These are phyloP conservation scores for Drosophila sp. DNA, from an alignment of 1,140 invertebrate genomes.

Conservation along the genomic window DNA sequence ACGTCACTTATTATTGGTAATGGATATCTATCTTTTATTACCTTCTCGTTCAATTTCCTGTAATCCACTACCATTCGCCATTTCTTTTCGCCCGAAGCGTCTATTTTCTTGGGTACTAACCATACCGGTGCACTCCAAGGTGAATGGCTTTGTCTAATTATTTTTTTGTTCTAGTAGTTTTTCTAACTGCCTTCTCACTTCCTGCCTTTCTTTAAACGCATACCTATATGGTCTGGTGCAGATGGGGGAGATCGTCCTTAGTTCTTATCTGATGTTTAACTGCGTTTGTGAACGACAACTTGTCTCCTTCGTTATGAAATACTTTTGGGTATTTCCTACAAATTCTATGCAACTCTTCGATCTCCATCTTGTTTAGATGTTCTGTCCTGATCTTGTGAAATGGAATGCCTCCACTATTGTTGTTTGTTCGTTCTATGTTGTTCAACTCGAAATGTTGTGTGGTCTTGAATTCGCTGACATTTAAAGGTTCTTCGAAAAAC, in stretches of 20 bases:
- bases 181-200: slow-evolving; percentile 1
- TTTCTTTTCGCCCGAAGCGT: not conserved
- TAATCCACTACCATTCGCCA: not conserved
- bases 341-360: not conserved
- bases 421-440: not conserved
- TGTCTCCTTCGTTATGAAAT: slow-evolving; percentile 14
- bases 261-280: slow-evolving; percentile 5
- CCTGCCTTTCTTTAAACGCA: slow-evolving; percentile 8
- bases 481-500: too few species aligned
- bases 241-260: slow-evolving; percentile 9
- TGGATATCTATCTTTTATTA: too few species aligned
- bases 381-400: slow-evolving; percentile 3
- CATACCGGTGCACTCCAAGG: slow-evolving; percentile 19
- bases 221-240: slow-evolving; percentile 18
- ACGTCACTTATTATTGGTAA: too few species aligned
- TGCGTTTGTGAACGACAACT: too few species aligned
- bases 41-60: too few species aligned
- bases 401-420: not conserved
- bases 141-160: slow-evolving; percentile 16
- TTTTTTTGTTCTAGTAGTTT: slow-evolving; percentile 25
- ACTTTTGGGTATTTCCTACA: slow-evolving; percentile 3
- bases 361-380: not conserved
- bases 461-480: not conserved
- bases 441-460: too few species aligned
- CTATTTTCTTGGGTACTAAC: slow-evolving; percentile 15